Evolutionary conservation across 2,113 vertebrate genomes (phyloP), one percentile per base, ranked within the genome.

Genomic region (Hippocampus comes): DNA sequence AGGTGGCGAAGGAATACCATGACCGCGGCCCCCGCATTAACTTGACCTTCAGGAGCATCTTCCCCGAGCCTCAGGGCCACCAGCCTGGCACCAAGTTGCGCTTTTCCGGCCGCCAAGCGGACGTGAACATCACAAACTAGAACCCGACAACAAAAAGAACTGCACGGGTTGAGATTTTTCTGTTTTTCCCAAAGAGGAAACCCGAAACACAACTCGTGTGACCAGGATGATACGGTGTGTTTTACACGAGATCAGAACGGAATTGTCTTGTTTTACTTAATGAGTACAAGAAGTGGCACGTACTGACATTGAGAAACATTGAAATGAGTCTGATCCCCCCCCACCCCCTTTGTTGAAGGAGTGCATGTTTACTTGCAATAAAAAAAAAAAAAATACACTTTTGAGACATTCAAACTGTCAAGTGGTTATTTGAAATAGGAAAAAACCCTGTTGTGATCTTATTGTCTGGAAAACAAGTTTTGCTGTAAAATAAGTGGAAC

Each of bases 11-110:
- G 15, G 64, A 66, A 43, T 66, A 66, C 42, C 64, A 66, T 14
- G 64, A 66, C 43, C 64, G 64, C 10, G 64, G 64, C n/a, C 64
- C 64, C 25, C 64, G 64, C 43, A 66, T 66, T 43, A 66, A 66
- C 41, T 48, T 66, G 42, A 66, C 64, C 23, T 66, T 66, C 43
- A 46, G 64, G 21, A 48, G 15, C 14, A 66, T 48, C 7, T 27
- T 27, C 64, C 64, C 64, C 12, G 64, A 66, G n/a, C 64, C 64
- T 17, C 42, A 66, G 42, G 64, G 64, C 12, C 23, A 49, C 14
- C n/a, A 43, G 23, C 64, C 64, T 8, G 64, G 64, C 42, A 66
- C 43, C 43, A 66, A 66, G 14, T 23, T 66, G 64, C n/a, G 11
- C 15, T 66, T 66, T 27, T 49, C 43, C 23, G 3, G 48, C 64